These are phyloP conservation scores for Notothenia rossii DNA, from an alignment of 2,113 vertebrate species.

Conservation along the genomic window DNA sequence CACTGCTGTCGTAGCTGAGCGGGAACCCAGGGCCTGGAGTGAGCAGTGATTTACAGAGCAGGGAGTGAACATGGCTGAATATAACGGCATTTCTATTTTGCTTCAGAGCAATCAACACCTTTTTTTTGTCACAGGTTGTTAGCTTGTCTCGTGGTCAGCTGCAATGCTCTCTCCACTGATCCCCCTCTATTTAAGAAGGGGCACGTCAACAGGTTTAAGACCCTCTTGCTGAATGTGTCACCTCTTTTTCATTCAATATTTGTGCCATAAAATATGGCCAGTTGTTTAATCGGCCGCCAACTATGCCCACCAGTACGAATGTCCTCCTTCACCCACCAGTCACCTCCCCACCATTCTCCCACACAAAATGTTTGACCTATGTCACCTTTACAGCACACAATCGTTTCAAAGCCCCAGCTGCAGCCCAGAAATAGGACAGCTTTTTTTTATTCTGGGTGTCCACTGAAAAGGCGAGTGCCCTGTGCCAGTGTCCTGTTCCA, in stretches of 20 bases:
- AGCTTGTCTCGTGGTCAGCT: conserved; percentile 80
- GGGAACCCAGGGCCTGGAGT: background rate
- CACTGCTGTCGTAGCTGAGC: no score
- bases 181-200: conserved; percentile 82
- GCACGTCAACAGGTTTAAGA: conserved; percentile 79
- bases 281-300: conserved; percentile 71
- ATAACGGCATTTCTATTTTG: conserved; percentile 78
- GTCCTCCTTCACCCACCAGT: conserved; percentile 44
- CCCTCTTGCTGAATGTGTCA: conserved; percentile 71
- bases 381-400: conserved; percentile 76
- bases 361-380: conserved; percentile 76
- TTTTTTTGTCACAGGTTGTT: conserved; percentile 81
- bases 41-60: conserved; percentile 1
- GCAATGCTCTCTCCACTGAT: conserved; percentile 72
- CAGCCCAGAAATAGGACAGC: conserved; percentile 74
- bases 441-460: conserved; percentile 72
- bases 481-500: conserved; percentile 64
- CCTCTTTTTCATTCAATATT: conserved; percentile 78
- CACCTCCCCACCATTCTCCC: conserved; percentile 41
- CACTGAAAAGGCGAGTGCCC: conserved; percentile 60
- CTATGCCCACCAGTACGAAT: conserved; percentile 41
- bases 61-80: conserved; percentile 47
- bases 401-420: conserved; percentile 78
- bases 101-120: conserved; percentile 82
- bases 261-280: conserved; percentile 70